Base-by-base conservation (phyloP, 2,113 vertebrate genomes). In the Tinamus guttatus region DNA sequence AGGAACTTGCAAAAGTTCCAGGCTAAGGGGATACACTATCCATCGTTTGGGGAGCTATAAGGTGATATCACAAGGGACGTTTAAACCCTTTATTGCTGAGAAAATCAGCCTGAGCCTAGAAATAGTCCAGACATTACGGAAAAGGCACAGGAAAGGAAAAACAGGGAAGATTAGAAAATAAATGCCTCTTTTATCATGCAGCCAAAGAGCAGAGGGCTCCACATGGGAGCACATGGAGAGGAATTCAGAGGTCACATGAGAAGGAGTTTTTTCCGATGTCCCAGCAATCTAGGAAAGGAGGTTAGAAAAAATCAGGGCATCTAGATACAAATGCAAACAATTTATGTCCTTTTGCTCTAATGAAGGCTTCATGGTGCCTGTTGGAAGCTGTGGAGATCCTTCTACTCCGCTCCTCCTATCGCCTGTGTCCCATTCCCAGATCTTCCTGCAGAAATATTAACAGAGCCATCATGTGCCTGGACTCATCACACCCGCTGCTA, bases 181-280 rank as follows among this genome's bases (percentile, higher is more conserved):
- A 70, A 38, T 12, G 3, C 10, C 17, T 68, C 76, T 87, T 75
- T 27, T 22, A 17, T 4, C 13, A 4, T 5, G 4, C 3, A 2
- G 8, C 22, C 40, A 67, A 8, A 28, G 40, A 81, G 51, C 28
- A 58, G 56, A 16, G 25, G 34, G n/a, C 34, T 69, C 13, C 28
- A 27, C 21, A 24, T 75, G 36, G 36, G 25, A 90, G 4, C 7
- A 7, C 0, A 0, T 24, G 60, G 28, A 22, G 45, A 14, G 70
- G 38, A 81, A 24, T 56, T 85, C 25, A 0, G 1, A 58, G 36
- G 28, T 34, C 51, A 11, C 40, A 67, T 9, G 22, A 79, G 40
- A 25, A 11, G 8, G 59, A 28, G 27, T 4, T 5, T 11, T 87
- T 43, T 20, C 4, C 32, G 40, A 3, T 27, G 5, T 30, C 40